Evolutionary conservation across 2,113 vertebrate species (phyloP).

Genomic region (Equus quagga): DNA sequence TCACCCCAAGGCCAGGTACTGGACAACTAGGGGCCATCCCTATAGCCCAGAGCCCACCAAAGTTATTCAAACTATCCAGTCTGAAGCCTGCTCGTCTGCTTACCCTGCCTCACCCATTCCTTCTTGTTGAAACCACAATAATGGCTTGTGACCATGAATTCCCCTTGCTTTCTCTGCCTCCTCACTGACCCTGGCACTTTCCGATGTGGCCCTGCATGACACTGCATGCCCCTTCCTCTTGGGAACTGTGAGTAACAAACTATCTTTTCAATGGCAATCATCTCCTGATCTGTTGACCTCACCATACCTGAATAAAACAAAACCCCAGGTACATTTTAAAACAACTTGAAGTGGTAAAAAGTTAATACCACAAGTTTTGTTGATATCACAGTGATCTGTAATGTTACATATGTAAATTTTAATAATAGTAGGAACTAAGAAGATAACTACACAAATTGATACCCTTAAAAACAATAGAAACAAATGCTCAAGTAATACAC

Average conservation of each 20-base stretch:
- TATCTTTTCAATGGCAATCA: not conserved
- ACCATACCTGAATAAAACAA: conserved; percentile 8
- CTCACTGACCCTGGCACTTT: not conserved
- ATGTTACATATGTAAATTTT: not conserved
- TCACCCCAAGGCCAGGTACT: not conserved
- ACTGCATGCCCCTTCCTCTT: not conserved
- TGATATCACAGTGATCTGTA: not conserved
- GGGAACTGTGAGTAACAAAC: not conserved
- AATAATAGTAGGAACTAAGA: not conserved
- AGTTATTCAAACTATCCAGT: not conserved
- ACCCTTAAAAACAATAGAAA: not conserved
- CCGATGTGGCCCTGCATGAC: not conserved
- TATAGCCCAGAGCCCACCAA: not conserved
- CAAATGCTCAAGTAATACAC: not conserved
- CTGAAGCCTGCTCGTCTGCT: not conserved
- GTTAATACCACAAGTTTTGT: not conserved
- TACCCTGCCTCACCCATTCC: not conserved
- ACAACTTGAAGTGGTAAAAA: not conserved
- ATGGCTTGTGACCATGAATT: not conserved
- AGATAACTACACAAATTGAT: not conserved
- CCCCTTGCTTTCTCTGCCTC: not conserved
- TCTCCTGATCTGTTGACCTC: not conserved
- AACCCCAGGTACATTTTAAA: not conserved
- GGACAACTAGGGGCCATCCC: not conserved
- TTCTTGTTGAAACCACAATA: not conserved